phyloP scores from a whole-genome alignment of 2,797 vertebrate genomes.

The Tangara arthus region DNA sequence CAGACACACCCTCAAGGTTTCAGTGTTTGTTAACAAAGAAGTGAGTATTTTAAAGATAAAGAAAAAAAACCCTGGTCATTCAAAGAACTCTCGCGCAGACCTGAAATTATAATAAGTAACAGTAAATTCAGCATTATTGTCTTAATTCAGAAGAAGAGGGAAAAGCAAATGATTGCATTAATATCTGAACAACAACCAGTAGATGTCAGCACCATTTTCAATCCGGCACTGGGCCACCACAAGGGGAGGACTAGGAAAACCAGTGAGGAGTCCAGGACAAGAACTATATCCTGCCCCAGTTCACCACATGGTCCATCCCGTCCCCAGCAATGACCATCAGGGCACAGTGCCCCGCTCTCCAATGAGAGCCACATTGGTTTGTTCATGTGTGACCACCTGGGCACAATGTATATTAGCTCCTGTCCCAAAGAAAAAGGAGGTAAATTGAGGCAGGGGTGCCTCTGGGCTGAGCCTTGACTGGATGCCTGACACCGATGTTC shows the following conservation, averaged over 20 bases:
- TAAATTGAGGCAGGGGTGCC: neutral
- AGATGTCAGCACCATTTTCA: neutral
- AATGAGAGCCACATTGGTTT: accelerated
- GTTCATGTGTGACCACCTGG: too few species aligned
- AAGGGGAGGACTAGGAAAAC: neutral
- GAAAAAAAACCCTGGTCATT: neutral
- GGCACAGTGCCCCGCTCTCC: neutral
- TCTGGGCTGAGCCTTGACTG: neutral
- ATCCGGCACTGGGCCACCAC: accelerated
- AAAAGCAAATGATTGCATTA: neutral
- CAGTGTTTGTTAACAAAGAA: neutral
- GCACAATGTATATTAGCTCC: accelerated
- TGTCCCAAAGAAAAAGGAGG: neutral
- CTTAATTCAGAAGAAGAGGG: neutral
- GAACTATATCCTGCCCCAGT: accelerated
- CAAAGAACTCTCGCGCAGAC: accelerated
- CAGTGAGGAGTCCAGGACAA: accelerated
- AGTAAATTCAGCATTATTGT: neutral
- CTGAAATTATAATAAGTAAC: neutral
- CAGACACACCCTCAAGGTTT: neutral
- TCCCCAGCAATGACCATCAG: neutral
- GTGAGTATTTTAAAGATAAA: neutral
- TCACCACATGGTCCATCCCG: accelerated
- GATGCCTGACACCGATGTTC: accelerated
- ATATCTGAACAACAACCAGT: neutral